Percentiles rank a stretch among this genome's conserved stretches.
Evolutionary conservation across 1,140 invertebrate species (phyloP).

Genomic region (Parapsyche elsis): DNA sequence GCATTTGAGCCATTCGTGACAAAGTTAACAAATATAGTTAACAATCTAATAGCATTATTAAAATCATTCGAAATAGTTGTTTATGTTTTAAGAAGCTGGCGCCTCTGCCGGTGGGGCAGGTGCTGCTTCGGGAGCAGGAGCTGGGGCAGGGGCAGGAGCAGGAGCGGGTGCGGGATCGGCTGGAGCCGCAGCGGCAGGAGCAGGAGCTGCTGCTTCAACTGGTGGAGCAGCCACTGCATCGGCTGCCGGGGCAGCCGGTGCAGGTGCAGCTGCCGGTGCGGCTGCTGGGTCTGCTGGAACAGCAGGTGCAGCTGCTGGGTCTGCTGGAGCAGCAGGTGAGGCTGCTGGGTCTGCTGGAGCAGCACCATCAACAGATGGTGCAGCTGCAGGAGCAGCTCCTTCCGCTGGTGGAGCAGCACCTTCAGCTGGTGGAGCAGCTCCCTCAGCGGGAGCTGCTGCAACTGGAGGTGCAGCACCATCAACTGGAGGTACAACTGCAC

Average conservation of each 20-base stretch:
- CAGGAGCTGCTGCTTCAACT: slow-evolving; percentile 14
- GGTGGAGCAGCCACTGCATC: slow-evolving; percentile 49
- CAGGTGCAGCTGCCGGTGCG: slow-evolving; percentile 40
- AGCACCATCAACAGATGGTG: slow-evolving; percentile 41
- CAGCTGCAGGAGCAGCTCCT: slow-evolving; percentile 58
- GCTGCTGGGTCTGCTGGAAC: slow-evolving; percentile 50
- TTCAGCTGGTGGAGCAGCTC: slow-evolving; percentile 61
- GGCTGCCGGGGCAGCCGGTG: slow-evolving; percentile 52
- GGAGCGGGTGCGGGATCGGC: slow-evolving; percentile 42
- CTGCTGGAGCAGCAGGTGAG: slow-evolving; percentile 53
- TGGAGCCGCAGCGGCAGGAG: slow-evolving; percentile 46
- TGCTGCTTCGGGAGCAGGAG: slow-evolving; percentile 48
- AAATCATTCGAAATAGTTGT: slow-evolving; percentile 46
- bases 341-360: slow-evolving; percentile 51
- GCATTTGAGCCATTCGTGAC: slow-evolving; percentile 26
- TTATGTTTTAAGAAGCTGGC: slow-evolving; percentile 55
- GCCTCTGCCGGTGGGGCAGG: slow-evolving; percentile 57
- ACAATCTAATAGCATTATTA: slow-evolving; percentile 41
- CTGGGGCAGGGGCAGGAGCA: slow-evolving; percentile 40
- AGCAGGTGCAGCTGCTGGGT: slow-evolving; percentile 52
- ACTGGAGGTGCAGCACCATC: slow-evolving; percentile 55
- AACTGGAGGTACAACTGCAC: slow-evolving; percentile 59
- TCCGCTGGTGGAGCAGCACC: slow-evolving; percentile 61
- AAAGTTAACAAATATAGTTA: slow-evolving; percentile 56
- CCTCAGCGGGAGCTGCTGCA: slow-evolving; percentile 61